These are phyloP conservation scores for Amazona guildingii DNA, from an alignment of 2,113 vertebrate species.

Conservation along the genomic window DNA sequence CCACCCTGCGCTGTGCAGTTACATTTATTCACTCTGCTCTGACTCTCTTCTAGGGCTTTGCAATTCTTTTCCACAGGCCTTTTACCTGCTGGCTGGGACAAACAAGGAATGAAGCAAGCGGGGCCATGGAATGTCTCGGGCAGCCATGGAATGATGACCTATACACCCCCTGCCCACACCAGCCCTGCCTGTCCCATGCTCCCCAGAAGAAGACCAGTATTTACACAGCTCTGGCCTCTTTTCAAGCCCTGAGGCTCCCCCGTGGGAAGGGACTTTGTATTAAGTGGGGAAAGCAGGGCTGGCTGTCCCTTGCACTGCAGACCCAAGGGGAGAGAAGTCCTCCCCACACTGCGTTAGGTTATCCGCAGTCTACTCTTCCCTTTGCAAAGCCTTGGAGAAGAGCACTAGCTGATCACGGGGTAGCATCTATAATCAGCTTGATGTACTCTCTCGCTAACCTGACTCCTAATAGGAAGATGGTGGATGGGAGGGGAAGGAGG, in stretches of 20 bases:
- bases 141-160: background rate
- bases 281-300: background rate
- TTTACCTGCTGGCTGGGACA: background rate
- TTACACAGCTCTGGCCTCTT: background rate
- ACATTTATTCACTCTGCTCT: background rate
- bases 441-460: conserved; percentile 57
- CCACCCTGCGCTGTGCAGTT: background rate
- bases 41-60: background rate
- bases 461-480: conserved; percentile 67
- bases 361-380: background rate
- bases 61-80: background rate
- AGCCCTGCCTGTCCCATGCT: background rate
- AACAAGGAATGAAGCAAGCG: background rate
- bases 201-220: background rate
- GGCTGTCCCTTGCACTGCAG: background rate
- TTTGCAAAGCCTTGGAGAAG: background rate
- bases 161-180: background rate
- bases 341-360: fast-evolving
- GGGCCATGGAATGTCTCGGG: background rate
- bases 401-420: conserved; percentile 69
- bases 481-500: background rate
- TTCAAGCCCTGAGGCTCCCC: background rate
- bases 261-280: fast-evolving
- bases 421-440: conserved; percentile 65
- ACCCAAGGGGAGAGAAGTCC: background rate